Evolutionary conservation across 2,797 vertebrate genomes (phyloP).

Genomic region (Pseudochaenichthys georgianus): DNA sequence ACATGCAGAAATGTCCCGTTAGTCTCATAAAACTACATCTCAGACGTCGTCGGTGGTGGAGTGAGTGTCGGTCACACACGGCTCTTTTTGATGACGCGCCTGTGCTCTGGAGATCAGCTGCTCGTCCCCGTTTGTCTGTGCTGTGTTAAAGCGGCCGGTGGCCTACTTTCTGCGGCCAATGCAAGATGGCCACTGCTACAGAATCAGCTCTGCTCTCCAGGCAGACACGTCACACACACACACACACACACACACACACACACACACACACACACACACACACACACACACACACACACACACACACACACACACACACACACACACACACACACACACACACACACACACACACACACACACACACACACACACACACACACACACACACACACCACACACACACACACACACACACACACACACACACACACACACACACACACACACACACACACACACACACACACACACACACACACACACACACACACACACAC

Average conservation of each 20-base stretch:
- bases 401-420: too few relatives aligned
- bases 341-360: background rate
- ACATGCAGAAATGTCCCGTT: too few relatives aligned
- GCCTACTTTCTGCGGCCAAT: constrained; percentile 60
- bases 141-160: constrained; percentile 45
- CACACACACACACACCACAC: background rate
- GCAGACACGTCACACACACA: background rate
- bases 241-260: too few relatives aligned
- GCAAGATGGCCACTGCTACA: constrained; percentile 39
- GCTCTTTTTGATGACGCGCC: constrained; percentile 56
- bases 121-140: constrained; percentile 22
- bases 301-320: too few relatives aligned
- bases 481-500: too few relatives aligned
- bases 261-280: background rate
- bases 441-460: too few relatives aligned
- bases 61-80: constrained; percentile 17
- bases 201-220: background rate
- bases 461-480: too few relatives aligned
- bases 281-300: too few relatives aligned
- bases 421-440: too few relatives aligned
- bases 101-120: constrained; percentile 54
- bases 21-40: too few relatives aligned
- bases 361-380: background rate
- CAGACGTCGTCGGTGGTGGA: too few relatives aligned
- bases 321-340: background rate